Conservation (phyloP, 2,888 invertebrate genomes). For the Flexamia atlantica region DNA sequence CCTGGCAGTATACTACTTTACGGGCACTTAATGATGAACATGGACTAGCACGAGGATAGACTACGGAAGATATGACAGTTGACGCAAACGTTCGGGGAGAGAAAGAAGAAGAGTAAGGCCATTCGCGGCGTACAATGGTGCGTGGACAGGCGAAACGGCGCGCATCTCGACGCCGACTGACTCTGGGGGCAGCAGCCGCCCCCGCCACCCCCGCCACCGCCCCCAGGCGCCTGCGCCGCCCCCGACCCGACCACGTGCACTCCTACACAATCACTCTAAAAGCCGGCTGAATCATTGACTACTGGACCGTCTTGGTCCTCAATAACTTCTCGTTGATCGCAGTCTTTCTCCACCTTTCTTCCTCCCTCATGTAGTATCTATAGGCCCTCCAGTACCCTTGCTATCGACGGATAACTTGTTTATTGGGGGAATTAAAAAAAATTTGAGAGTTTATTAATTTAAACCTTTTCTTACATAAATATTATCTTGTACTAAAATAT, state of each 20-base stretch:
- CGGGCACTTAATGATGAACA: background rate
- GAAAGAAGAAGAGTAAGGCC: constrained; percentile 39
- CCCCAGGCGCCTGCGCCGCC: constrained; percentile 12
- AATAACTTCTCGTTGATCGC: constrained; percentile 25
- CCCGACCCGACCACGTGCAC: constrained; percentile 1
- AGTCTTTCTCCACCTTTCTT: background rate
- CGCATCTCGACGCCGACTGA: constrained; percentile 10
- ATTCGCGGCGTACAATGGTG: constrained; percentile 22
- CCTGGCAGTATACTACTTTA: background rate
- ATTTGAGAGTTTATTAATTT: no score
- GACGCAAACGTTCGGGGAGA: constrained; percentile 13
- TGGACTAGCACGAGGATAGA: background rate
- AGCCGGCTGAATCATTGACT: constrained; percentile 44
- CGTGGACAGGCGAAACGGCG: constrained; percentile 3
- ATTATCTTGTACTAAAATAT: no score
- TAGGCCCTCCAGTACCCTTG: background rate
- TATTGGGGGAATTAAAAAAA: no score
- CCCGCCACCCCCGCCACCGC: background rate
- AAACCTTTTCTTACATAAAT: no score
- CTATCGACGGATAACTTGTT: no score
- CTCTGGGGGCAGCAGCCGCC: background rate
- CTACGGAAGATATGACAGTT: background rate
- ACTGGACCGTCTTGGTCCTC: constrained; percentile 23
- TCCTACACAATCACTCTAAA: constrained; percentile 40
- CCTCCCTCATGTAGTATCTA: background rate